Conservation (phyloP, 2,113 vertebrate species). For the Pomatostomus ruficeps region DNA sequence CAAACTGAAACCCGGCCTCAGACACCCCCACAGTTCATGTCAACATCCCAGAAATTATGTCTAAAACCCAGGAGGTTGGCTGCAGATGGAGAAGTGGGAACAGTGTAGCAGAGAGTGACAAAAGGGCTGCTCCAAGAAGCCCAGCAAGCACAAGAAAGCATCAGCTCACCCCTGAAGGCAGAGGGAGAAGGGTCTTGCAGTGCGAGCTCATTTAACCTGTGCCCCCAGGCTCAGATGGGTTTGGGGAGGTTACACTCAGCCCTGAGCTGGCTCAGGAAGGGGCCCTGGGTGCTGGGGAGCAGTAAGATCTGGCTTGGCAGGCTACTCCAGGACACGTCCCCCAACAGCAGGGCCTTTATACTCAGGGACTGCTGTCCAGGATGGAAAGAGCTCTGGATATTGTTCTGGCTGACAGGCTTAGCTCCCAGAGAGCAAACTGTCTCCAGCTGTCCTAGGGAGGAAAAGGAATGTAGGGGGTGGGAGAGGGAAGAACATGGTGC, state of each 20-base stretch:
- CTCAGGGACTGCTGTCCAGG: background rate
- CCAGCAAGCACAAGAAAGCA: background rate
- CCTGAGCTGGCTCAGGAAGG: background rate
- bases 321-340: background rate
- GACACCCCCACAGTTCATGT: background rate
- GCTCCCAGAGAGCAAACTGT: background rate
- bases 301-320: background rate
- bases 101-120: background rate
- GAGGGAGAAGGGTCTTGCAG: background rate
- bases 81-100: background rate
- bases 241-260: background rate
- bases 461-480: background rate
- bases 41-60: background rate
- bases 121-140: background rate
- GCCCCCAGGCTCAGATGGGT: accelerated
- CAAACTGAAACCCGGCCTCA: background rate
- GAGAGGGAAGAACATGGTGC: background rate
- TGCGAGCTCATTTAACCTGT: background rate
- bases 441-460: background rate
- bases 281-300: background rate
- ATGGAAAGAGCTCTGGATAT: background rate
- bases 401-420: background rate
- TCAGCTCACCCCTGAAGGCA: background rate
- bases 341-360: background rate
- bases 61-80: background rate